phyloP scores from a whole-genome alignment of 2,888 invertebrate genomes.

The Drosophila mulleri region DNA sequence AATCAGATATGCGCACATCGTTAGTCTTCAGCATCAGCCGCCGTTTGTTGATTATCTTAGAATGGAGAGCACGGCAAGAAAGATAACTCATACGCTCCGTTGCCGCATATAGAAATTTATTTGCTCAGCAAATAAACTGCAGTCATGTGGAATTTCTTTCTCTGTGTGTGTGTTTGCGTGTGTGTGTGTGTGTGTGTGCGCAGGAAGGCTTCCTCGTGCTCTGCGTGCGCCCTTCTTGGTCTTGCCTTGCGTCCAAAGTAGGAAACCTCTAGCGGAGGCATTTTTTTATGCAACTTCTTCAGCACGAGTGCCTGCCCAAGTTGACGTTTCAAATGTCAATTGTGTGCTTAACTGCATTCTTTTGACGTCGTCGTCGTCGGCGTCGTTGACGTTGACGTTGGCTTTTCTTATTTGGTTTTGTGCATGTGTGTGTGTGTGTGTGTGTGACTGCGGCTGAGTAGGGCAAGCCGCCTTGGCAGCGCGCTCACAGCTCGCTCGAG shows the following conservation, averaged over 20 bases:
- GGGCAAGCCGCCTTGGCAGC: constrained; percentile 48
- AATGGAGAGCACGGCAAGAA: constrained; percentile 73
- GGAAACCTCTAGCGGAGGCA: constrained; percentile 77
- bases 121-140: constrained; percentile 81
- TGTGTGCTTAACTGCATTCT: constrained; percentile 82
- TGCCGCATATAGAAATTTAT: constrained; percentile 72
- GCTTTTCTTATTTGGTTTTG: constrained; percentile 67
- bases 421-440: neutral
- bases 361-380: constrained; percentile 55
- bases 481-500: constrained; percentile 12
- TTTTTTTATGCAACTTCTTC: constrained; percentile 81
- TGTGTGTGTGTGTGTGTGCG: constrained; percentile 24
- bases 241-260: constrained; percentile 36
- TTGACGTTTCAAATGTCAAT: constrained; percentile 84
- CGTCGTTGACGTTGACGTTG: constrained; percentile 44
- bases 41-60: constrained; percentile 77
- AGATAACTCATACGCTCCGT: constrained; percentile 78
- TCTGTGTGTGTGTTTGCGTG: constrained; percentile 2
- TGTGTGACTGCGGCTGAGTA: constrained; percentile 30
- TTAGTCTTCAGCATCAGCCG: constrained; percentile 78
- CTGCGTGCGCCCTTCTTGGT: constrained; percentile 19
- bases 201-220: constrained; percentile 13
- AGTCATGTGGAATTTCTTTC: constrained; percentile 17
- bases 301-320: constrained; percentile 78
- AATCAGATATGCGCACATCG: constrained; percentile 80